A percentile compares a stretch with the other conserved stretches of the same genome.
Evolutionary conservation across 2,888 invertebrate species (phyloP).

Genomic region (Pasiphila rectangulata): DNA sequence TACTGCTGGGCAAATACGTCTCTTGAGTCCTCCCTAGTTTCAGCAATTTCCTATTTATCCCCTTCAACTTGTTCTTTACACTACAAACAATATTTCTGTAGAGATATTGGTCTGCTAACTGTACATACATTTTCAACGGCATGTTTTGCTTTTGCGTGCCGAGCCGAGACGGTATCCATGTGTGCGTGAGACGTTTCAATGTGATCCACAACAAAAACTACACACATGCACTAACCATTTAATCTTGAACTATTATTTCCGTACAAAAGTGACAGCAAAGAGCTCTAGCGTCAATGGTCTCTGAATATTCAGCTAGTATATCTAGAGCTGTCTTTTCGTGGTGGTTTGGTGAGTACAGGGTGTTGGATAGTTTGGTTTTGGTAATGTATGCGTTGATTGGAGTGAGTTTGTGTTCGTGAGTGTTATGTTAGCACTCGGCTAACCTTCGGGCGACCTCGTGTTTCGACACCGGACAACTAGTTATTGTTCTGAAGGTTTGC

Average conservation of each 20-base stretch:
- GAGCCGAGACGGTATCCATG: slow-evolving; percentile 46
- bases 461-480: slow-evolving; percentile 70
- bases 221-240: slow-evolving; percentile 36
- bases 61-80: no score
- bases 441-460: slow-evolving; percentile 79
- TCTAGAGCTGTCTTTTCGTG: slow-evolving; percentile 29
- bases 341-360: not conserved
- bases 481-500: slow-evolving; percentile 76
- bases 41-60: no score
- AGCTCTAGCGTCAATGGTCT: not conserved
- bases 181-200: slow-evolving; percentile 51
- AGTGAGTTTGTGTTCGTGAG: slow-evolving; percentile 52
- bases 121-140: slow-evolving; percentile 59
- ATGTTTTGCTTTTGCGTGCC: slow-evolving; percentile 72
- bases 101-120: slow-evolving; percentile 21
- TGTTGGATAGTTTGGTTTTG: slow-evolving; percentile 26
- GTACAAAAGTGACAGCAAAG: not conserved
- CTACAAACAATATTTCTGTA: no score
- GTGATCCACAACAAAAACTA: slow-evolving; percentile 49
- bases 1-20: no score
- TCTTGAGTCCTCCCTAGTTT: no score
- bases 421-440: slow-evolving; percentile 67
- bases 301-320: slow-evolving; percentile 28
- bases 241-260: not conserved
- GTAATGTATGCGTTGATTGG: slow-evolving; percentile 50